Evolutionary conservation across 2,888 invertebrate genomes (phyloP).

Genomic region (Mayetiola destructor): DNA sequence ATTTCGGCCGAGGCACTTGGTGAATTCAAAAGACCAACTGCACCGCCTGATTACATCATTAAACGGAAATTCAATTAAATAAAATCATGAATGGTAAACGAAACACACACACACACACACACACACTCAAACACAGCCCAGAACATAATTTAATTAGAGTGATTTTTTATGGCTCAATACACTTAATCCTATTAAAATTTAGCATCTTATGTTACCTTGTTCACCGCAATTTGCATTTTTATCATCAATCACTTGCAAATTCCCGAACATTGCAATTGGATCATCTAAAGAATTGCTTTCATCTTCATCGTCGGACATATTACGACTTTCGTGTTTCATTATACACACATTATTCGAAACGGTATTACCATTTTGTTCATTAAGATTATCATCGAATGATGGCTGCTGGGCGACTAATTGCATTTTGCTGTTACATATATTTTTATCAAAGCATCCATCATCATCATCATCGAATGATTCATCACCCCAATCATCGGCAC

Average conservation of each 20-base stretch:
- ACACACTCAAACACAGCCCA: too few species aligned
- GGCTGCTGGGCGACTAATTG: slow-evolving; percentile 15
- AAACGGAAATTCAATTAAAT: not conserved
- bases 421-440: slow-evolving; percentile 19
- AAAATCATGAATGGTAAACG: too few species aligned
- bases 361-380: slow-evolving; percentile 61
- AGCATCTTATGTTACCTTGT: slow-evolving; percentile 20
- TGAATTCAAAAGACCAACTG: slow-evolving; percentile 42
- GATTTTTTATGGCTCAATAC: too few species aligned
- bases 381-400: slow-evolving; percentile 34
- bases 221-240: slow-evolving; percentile 38
- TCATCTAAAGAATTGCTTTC: slow-evolving; percentile 47
- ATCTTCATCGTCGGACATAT: slow-evolving; percentile 42
- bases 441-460: slow-evolving; percentile 18
- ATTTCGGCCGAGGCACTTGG: slow-evolving; percentile 60
- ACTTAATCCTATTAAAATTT: too few species aligned
- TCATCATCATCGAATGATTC: slow-evolving; percentile 27
- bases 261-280: slow-evolving; percentile 40
- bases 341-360: slow-evolving; percentile 43
- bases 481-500: slow-evolving; percentile 60
- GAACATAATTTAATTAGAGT: too few species aligned
- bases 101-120: too few species aligned
- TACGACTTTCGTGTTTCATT: slow-evolving; percentile 23
- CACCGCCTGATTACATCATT: slow-evolving; percentile 31
- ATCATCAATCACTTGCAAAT: slow-evolving; percentile 39